A percentile compares a stretch with the other conserved stretches of the same genome.
phyloP scores from a whole-genome alignment of 2,888 invertebrate species.

The Drosophila limbata region DNA sequence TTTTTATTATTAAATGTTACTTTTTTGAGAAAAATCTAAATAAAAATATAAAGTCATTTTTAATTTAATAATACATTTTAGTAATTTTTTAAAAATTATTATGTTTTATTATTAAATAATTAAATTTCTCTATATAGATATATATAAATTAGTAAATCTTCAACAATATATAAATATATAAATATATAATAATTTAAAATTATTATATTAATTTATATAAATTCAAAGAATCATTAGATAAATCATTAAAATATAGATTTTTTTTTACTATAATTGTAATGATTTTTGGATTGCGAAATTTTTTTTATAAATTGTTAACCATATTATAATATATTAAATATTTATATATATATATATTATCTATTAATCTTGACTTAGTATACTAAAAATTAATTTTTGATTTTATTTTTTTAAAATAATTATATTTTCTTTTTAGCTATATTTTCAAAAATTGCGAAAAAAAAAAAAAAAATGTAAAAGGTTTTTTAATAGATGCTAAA shows the following conservation, averaged over 20 bases:
- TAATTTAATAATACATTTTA: constrained; percentile 32
- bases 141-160: constrained; percentile 36
- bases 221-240: constrained; percentile 35
- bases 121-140: constrained; percentile 42
- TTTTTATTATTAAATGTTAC: constrained; percentile 28
- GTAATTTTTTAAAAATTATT: constrained; percentile 3
- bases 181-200: constrained; percentile 43
- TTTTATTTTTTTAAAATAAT: constrained; percentile 84
- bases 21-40: constrained; percentile 9
- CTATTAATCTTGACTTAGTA: constrained; percentile 43
- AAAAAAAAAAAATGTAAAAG: constrained; percentile 19
- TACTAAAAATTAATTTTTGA: constrained; percentile 86
- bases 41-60: constrained; percentile 2
- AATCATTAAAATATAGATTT: constrained; percentile 36
- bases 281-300: constrained; percentile 65
- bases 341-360: constrained; percentile 56
- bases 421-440: constrained; percentile 84
- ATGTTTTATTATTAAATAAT: constrained; percentile 33
- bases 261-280: constrained; percentile 39
- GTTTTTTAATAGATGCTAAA: constrained; percentile 10
- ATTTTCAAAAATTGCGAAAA: constrained; percentile 6
- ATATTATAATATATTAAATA: constrained; percentile 68
- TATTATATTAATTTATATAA: constrained; percentile 46
- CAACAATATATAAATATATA: constrained; percentile 46
- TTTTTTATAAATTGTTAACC: constrained; percentile 66